A percentile compares a stretch with the other conserved stretches of the same genome.
Conservation (phyloP, 2,888 invertebrate genomes). For the Gymnocheta viridis region DNA sequence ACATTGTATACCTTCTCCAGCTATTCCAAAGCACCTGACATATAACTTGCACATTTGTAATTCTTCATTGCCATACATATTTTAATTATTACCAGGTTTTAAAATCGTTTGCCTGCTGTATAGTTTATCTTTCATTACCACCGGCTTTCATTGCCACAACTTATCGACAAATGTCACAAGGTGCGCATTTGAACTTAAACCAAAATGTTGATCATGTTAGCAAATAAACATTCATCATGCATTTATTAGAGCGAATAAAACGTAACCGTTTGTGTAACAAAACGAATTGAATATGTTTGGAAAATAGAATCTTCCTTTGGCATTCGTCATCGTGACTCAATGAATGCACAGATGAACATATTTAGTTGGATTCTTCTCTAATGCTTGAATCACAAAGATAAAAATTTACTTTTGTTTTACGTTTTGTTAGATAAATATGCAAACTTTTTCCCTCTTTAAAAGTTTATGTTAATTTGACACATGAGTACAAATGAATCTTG, state of each 20-base stretch:
- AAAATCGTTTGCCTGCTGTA: constrained; percentile 6
- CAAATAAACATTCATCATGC: neutral
- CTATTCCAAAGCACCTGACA: too few species aligned
- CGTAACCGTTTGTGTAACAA: neutral
- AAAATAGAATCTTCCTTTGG: constrained; percentile 12
- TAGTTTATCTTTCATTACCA: constrained; percentile 36
- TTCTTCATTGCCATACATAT: neutral
- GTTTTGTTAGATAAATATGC: constrained; percentile 32
- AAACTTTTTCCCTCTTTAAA: neutral
- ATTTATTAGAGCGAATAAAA: neutral
- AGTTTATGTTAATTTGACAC: constrained; percentile 52
- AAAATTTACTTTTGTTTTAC: constrained; percentile 8
- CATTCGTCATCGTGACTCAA: constrained; percentile 31
- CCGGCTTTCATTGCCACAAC: constrained; percentile 14
- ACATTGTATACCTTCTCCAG: too few species aligned
- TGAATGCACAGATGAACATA: constrained; percentile 42
- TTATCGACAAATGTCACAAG: constrained; percentile 14
- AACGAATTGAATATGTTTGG: neutral
- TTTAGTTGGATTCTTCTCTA: constrained; percentile 23
- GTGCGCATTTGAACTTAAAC: neutral
- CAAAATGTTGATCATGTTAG: constrained; percentile 13
- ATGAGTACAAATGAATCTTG: constrained; percentile 26
- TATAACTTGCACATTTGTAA: neutral
- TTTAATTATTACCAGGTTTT: neutral
- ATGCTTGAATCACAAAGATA: constrained; percentile 18